phyloP scores from a whole-genome alignment of 2,113 vertebrate species.

The Chunga burmeisteri region DNA sequence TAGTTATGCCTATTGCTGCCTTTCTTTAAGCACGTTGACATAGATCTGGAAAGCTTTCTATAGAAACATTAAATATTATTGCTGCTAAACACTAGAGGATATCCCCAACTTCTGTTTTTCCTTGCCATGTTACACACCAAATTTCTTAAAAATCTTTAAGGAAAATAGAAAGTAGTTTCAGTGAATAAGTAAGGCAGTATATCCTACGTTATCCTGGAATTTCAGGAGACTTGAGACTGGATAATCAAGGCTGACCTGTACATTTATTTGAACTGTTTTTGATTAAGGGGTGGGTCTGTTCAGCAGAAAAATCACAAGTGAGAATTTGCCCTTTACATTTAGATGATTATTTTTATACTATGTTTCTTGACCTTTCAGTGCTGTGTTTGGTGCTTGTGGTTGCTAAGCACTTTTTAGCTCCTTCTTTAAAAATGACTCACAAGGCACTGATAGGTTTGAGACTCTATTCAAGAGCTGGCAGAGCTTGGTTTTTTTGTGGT shows the following conservation, averaged over 20 bases:
- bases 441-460: neutral
- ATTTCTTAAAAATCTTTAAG: neutral
- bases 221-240: neutral
- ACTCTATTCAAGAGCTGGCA: neutral
- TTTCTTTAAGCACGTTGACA: neutral
- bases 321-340: conserved; percentile 51
- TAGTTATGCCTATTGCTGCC: neutral
- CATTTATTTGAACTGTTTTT: conserved; percentile 10
- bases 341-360: conserved; percentile 53
- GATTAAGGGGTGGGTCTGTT: neutral
- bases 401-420: conserved; percentile 41
- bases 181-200: neutral
- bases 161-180: neutral
- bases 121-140: neutral
- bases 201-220: neutral
- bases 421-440: conserved; percentile 25
- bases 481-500: neutral
- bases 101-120: neutral
- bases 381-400: conserved; percentile 14
- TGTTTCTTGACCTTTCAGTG: conserved; percentile 55
- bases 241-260: neutral
- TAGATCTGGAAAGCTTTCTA: neutral
- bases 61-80: neutral
- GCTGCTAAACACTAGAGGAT: neutral
- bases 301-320: conserved; percentile 15